Evolutionary conservation across 2,888 invertebrate species (phyloP).

Genomic region (Trichogramma dendrolimi): DNA sequence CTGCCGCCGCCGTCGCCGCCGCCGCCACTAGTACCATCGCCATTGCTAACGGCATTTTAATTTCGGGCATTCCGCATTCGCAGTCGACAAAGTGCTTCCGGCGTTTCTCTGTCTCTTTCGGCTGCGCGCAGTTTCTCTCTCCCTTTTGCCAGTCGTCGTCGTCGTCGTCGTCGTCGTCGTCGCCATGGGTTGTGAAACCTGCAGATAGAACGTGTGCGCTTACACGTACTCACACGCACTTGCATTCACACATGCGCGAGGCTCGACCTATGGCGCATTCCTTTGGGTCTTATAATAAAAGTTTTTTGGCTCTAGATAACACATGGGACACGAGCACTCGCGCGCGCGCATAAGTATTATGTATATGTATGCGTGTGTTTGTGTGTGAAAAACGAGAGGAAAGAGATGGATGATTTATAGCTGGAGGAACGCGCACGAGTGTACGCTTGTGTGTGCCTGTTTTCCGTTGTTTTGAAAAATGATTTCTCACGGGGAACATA

Average conservation of each 20-base stretch:
- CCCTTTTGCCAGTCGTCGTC: not conserved
- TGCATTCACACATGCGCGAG: conserved; percentile 2
- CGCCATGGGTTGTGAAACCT: too few relatives aligned
- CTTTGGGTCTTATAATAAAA: conserved; percentile 15
- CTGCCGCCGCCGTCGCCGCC: conserved; percentile 20
- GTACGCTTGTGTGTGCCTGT: not conserved
- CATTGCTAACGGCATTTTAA: conserved; percentile 38
- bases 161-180: too few relatives aligned
- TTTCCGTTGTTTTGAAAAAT: not conserved
- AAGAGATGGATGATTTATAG: not conserved
- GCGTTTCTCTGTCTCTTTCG: not conserved
- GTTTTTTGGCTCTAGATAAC: not conserved
- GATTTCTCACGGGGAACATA: not conserved
- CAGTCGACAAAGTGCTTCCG: conserved; percentile 35
- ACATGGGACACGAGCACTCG: not conserved
- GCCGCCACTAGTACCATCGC: not conserved
- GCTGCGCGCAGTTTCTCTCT: not conserved
- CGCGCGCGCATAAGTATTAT: not conserved
- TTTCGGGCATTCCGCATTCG: conserved; percentile 37
- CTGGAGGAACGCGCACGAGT: not conserved
- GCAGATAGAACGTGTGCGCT: too few relatives aligned
- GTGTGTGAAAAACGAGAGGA: not conserved
- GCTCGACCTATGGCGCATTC: not conserved
- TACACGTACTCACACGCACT: not conserved
- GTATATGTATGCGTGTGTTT: too few relatives aligned